phyloP scores from a whole-genome alignment of 2,888 invertebrate genomes.

The Drosophila yooni region DNA sequence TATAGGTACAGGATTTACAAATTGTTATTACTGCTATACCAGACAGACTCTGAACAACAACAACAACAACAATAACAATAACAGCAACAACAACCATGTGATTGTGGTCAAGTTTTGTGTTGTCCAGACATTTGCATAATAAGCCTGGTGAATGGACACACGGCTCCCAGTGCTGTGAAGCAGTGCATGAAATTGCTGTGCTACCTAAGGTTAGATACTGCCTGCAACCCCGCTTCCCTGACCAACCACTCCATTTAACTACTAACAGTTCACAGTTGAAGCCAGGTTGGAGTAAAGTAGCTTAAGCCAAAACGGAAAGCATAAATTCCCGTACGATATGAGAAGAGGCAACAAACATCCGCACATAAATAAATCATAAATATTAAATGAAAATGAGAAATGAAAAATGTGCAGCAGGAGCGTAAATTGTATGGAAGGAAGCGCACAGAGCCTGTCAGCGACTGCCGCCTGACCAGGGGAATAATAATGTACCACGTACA shows the following conservation, averaged over 20 bases:
- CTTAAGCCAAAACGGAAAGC: slow-evolving; percentile 75
- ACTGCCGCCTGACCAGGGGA: slow-evolving; percentile 40
- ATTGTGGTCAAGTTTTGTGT: slow-evolving; percentile 65
- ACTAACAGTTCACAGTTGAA: background rate
- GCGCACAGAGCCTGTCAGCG: slow-evolving; percentile 76
- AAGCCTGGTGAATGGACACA: slow-evolving; percentile 65
- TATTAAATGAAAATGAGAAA: slow-evolving; percentile 78
- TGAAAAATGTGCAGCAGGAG: slow-evolving; percentile 69
- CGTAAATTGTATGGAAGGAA: slow-evolving; percentile 59
- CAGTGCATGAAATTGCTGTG: slow-evolving; percentile 77
- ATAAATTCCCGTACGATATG: slow-evolving; percentile 77
- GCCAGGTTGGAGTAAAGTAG: slow-evolving; percentile 30
- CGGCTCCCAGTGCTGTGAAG: slow-evolving; percentile 53
- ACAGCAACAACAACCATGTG: slow-evolving; percentile 34
- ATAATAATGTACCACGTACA: slow-evolving; percentile 42
- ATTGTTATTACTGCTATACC: slow-evolving; percentile 54
- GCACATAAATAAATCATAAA: slow-evolving; percentile 81
- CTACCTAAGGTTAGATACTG: slow-evolving; percentile 60
- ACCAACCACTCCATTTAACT: slow-evolving; percentile 3
- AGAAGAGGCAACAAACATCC: slow-evolving; percentile 78
- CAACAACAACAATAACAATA: background rate
- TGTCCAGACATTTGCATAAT: slow-evolving; percentile 74
- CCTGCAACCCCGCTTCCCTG: background rate
- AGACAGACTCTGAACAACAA: slow-evolving; percentile 26
- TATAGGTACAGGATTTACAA: slow-evolving; percentile 36